Evolutionary conservation across 2,888 invertebrate species (phyloP).

Genomic region (Tenthredo distinguenda): DNA sequence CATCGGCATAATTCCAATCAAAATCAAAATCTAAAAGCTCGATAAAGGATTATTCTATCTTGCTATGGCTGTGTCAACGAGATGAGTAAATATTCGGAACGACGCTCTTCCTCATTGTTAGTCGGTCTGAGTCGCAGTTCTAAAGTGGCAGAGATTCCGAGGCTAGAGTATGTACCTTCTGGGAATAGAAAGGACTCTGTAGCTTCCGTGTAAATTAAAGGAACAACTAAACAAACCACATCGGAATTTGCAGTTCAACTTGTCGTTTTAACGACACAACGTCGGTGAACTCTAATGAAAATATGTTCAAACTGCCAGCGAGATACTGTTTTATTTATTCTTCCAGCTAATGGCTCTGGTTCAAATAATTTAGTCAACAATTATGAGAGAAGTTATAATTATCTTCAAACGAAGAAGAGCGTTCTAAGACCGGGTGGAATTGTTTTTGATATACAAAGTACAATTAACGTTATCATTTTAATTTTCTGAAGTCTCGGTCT

Average conservation of each 20-base stretch:
- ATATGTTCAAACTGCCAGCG: neutral
- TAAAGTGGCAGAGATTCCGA: conserved; percentile 25
- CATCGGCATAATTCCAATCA: neutral
- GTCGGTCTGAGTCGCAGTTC: conserved; percentile 17
- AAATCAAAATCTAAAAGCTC: neutral
- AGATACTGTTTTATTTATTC: neutral
- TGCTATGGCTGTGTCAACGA: neutral
- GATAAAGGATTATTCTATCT: neutral
- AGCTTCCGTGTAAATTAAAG: conserved; percentile 15
- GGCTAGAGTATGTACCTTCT: conserved; percentile 4
- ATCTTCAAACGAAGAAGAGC: neutral
- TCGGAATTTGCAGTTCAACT: neutral
- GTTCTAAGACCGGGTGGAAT: neutral
- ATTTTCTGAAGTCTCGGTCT: neutral
- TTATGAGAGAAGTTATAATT: neutral
- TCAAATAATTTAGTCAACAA: neutral
- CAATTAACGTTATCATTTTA: neutral
- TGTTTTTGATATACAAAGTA: neutral
- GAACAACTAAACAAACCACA: conserved; percentile 10
- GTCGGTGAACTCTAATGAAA: neutral
- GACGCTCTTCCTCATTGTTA: conserved; percentile 15
- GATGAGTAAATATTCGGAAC: neutral
- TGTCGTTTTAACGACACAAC: conserved; percentile 16
- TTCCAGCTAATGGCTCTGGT: neutral
- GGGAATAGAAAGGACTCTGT: conserved; percentile 31